Percentiles rank a stretch among this genome's conserved stretches.
These are phyloP conservation scores for Chaetogeoica ovagalla DNA, from an alignment of 2,888 invertebrate genomes.

Conservation along the genomic window DNA sequence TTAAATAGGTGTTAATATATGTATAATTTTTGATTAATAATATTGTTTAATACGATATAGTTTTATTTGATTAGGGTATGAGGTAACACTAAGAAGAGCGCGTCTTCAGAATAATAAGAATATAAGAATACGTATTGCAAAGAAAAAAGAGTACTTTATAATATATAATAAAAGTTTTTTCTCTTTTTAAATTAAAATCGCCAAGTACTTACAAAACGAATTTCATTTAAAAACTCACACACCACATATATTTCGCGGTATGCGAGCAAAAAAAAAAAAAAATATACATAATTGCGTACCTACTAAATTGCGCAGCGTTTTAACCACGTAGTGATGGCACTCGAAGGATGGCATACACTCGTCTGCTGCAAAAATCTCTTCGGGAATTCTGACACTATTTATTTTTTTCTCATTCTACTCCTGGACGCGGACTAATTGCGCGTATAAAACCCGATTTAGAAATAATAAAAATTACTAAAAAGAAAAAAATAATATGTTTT, in stretches of 20 bases:
- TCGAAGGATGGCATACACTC: neutral
- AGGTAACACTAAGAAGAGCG: no score
- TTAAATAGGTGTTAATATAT: no score
- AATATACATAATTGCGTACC: constrained; percentile 16
- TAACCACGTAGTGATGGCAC: constrained; percentile 40
- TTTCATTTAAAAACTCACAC: neutral
- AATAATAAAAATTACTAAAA: no score
- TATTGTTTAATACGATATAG: no score
- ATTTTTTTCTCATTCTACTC: neutral
- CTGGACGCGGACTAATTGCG: neutral
- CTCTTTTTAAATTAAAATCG: no score
- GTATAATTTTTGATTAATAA: no score
- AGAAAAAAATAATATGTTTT: no score
- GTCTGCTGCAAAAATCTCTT: constrained; percentile 30
- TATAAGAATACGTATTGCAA: no score
- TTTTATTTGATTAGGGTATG: no score
- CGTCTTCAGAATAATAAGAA: no score
- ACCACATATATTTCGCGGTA: neutral
- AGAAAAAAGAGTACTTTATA: no score
- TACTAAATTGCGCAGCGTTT: constrained; percentile 22
- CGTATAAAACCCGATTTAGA: neutral
- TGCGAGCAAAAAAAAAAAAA: neutral
- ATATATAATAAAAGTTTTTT: neutral
- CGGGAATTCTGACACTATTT: constrained; percentile 5
- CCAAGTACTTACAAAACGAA: no score